Evolutionary conservation across 2,113 vertebrate genomes (phyloP).

Genomic region (Neofelis nebulosa): DNA sequence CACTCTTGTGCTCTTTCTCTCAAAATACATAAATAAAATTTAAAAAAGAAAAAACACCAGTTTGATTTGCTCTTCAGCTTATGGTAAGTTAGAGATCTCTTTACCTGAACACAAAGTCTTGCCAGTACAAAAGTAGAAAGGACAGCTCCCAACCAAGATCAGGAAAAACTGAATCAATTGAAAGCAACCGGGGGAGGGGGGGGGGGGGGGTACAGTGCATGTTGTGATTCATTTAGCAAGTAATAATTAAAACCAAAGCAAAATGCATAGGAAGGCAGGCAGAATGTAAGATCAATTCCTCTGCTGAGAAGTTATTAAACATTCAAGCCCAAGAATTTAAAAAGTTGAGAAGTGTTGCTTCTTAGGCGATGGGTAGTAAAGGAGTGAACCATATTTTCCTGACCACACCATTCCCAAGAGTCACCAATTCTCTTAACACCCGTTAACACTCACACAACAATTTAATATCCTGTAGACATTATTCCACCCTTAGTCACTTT

Average conservation of each 20-base stretch:
- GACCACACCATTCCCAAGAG: slow-evolving; percentile 14
- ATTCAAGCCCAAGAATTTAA: not conserved
- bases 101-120: slow-evolving; percentile 37
- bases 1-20: too few relatives aligned
- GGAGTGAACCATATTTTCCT: slow-evolving; percentile 6
- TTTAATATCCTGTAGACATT: not conserved
- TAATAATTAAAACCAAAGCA: slow-evolving; percentile 21
- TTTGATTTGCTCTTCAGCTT: slow-evolving; percentile 35
- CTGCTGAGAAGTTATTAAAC: slow-evolving; percentile 17
- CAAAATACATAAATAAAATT: too few relatives aligned
- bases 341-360: not conserved
- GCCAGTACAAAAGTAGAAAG: not conserved
- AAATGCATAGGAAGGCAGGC: not conserved
- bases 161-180: not conserved
- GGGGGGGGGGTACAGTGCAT: not conserved
- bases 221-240: slow-evolving; percentile 42
- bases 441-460: not conserved
- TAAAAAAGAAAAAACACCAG: not conserved
- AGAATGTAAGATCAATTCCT: not conserved
- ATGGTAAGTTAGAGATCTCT: not conserved
- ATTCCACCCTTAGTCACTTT: slow-evolving; percentile 29
- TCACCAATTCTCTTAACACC: not conserved
- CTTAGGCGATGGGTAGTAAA: not conserved
- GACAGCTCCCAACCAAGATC: not conserved
- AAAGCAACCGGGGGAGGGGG: not conserved